Evolutionary conservation across 2,888 invertebrate genomes (phyloP).

Genomic region (Spilosoma lubricipeda): DNA sequence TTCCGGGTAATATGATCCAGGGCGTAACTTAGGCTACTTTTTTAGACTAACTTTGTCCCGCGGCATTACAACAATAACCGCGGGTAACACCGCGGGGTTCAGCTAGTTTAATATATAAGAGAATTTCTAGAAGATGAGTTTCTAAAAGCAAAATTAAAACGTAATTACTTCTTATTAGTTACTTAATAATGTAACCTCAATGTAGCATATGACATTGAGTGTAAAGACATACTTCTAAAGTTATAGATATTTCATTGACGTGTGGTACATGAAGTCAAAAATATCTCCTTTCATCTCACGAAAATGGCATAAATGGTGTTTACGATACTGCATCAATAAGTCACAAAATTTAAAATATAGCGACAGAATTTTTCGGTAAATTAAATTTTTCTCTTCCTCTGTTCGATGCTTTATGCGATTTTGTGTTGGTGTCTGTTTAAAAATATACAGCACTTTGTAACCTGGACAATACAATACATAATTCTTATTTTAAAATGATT

Average conservation of each 20-base stretch:
- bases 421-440: too few relatives aligned
- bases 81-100: too few relatives aligned
- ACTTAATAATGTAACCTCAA: not conserved
- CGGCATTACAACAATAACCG: too few relatives aligned
- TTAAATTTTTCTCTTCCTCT: conserved; percentile 74
- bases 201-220: conserved; percentile 29
- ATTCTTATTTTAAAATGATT: not conserved
- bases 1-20: too few relatives aligned
- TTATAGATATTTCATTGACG: conserved; percentile 57
- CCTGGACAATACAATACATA: too few relatives aligned
- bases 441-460: conserved; percentile 69
- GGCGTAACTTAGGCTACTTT: too few relatives aligned
- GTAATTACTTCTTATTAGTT: too few relatives aligned
- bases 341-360: conserved; percentile 79
- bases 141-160: too few relatives aligned
- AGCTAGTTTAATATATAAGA: too few relatives aligned
- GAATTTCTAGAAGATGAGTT: too few relatives aligned
- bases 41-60: too few relatives aligned
- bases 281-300: conserved; percentile 66
- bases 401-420: conserved; percentile 73
- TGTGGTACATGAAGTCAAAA: conserved; percentile 60
- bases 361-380: conserved; percentile 70
- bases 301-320: conserved; percentile 74
- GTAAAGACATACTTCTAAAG: conserved; percentile 49
- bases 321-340: conserved; percentile 76